Conservation (phyloP, 53 echinoderm and acorn worm genomes). For the Holothuria leucospilota region DNA sequence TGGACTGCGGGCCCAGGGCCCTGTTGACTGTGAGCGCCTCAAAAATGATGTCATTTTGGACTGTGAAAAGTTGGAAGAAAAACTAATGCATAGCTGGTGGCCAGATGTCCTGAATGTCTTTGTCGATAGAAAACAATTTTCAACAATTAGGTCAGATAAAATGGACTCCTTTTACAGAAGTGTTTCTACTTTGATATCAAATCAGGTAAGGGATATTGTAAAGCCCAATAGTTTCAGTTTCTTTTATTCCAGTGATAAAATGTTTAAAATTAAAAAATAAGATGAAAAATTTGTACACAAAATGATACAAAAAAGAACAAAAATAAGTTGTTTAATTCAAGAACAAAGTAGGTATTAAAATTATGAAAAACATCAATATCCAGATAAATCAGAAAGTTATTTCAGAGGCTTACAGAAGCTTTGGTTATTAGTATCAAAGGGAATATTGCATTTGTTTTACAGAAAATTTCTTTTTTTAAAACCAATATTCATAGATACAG, state of each 20-base stretch:
- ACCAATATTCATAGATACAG: too few relatives aligned
- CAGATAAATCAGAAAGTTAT: too few relatives aligned
- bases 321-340: too few relatives aligned
- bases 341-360: too few relatives aligned
- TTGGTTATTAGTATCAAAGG: too few relatives aligned
- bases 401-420: too few relatives aligned
- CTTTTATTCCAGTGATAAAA: neutral
- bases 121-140: slow-evolving; percentile 78
- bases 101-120: slow-evolving; percentile 97
- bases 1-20: slow-evolving; percentile 82
- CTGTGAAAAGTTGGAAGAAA: slow-evolving; percentile 98
- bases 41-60: slow-evolving; percentile 98
- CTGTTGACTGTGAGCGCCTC: slow-evolving; percentile 93
- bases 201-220: slow-evolving; percentile 69
- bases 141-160: slow-evolving; percentile 69
- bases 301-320: too few relatives aligned
- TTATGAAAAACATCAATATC: too few relatives aligned
- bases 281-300: too few relatives aligned
- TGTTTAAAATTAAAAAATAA: neutral
- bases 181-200: slow-evolving; percentile 92
- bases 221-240: too few relatives aligned
- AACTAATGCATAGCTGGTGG: slow-evolving; percentile 99
- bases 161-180: slow-evolving; percentile 90
- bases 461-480: too few relatives aligned
- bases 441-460: too few relatives aligned